Evolutionary conservation across 2,113 vertebrate species (phyloP).

Genomic region (Sinocyclocheilus anshuiensis): DNA sequence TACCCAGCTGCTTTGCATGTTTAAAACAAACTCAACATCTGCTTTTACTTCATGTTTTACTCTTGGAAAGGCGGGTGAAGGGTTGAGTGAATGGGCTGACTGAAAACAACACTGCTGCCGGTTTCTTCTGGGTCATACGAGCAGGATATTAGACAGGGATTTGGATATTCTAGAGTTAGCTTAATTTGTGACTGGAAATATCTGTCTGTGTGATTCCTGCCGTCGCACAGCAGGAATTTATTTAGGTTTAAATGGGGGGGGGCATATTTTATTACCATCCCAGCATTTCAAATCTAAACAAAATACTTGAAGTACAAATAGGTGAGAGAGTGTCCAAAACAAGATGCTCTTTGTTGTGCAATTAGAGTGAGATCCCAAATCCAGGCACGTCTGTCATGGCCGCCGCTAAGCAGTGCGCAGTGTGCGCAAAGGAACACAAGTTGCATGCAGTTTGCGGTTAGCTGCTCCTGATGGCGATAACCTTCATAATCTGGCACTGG

Average conservation of each 20-base stretch:
- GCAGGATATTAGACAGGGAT: conserved; percentile 66
- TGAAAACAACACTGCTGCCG: conserved; percentile 73
- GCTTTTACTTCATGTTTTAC: conserved; percentile 70
- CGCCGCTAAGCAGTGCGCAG: conserved; percentile 46
- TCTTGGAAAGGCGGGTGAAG: conserved; percentile 54
- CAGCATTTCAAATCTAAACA: too few species aligned
- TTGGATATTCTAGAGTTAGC: conserved; percentile 62
- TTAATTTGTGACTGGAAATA: conserved; percentile 60
- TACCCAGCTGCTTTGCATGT: conserved; percentile 74
- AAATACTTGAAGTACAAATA: conserved; percentile 56
- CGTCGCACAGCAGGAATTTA: conserved; percentile 44
- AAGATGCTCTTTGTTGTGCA: conserved; percentile 61
- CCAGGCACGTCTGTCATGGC: conserved; percentile 67
- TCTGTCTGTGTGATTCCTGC: conserved; percentile 29
- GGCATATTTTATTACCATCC: too few species aligned
- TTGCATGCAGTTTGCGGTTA: conserved; percentile 65
- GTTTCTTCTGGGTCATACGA: conserved; percentile 71
- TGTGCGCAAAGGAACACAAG: conserved; percentile 57
- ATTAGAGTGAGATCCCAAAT: conserved; percentile 63
- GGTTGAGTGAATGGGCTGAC: conserved; percentile 67
- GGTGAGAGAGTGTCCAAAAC: conserved; percentile 56
- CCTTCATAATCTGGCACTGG: conserved; percentile 59
- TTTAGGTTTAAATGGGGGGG: too few species aligned
- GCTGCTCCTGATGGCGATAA: conserved; percentile 71
- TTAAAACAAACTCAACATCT: conserved; percentile 75